These are phyloP conservation scores for Eretmochelys imbricata DNA, from an alignment of 2,113 vertebrate genomes.

Conservation along the genomic window DNA sequence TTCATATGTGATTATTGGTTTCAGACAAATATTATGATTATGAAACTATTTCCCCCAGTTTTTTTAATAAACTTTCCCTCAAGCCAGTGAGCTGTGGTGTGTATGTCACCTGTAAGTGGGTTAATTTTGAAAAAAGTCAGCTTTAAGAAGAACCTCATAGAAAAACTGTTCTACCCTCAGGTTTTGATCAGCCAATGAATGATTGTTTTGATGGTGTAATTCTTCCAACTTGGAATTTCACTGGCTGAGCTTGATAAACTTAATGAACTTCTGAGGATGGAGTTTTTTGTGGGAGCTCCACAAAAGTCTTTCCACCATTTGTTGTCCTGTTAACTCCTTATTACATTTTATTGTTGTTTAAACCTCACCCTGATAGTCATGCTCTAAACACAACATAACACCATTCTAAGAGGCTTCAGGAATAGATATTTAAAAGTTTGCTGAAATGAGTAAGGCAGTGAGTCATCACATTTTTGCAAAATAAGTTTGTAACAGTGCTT, in stretches of 20 bases:
- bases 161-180: rapidly evolving
- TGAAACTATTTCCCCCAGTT: conserved; percentile 37
- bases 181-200: rapidly evolving
- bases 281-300: neutral
- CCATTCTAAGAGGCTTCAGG: conserved; percentile 7
- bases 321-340: neutral
- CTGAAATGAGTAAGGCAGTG: neutral
- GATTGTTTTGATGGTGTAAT: neutral
- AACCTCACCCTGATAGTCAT: neutral
- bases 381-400: neutral
- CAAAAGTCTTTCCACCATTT: neutral
- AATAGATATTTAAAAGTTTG: conserved; percentile 15
- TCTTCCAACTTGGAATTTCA: neutral
- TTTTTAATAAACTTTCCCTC: conserved; percentile 21
- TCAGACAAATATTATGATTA: conserved; percentile 49
- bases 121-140: neutral
- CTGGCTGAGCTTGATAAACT: neutral
- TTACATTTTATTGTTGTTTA: neutral
- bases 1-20: conserved; percentile 23
- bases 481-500: neutral
- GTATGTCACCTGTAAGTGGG: rapidly evolving
- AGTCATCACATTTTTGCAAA: neutral
- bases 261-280: neutral
- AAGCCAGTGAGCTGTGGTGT: rapidly evolving
- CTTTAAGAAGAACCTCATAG: neutral